Percentiles rank a stretch among this genome's conserved stretches.
Evolutionary conservation across 2,797 vertebrate species (phyloP).

Genomic region (Rhadinocentrus ornatus): DNA sequence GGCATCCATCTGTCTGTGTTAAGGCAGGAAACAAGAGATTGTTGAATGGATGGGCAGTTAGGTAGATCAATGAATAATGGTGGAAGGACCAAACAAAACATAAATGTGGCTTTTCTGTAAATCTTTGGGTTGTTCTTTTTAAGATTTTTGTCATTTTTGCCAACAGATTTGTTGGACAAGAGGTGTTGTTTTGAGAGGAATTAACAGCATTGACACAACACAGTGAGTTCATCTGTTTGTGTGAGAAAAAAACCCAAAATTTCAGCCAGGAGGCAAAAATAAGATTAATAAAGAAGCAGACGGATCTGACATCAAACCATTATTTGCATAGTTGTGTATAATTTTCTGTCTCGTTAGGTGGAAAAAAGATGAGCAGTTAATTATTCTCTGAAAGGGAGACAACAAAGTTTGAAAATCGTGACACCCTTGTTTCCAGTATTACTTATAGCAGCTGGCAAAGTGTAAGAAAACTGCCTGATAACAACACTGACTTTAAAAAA

Average conservation of each 20-base stretch:
- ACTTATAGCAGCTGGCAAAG: constrained; percentile 23
- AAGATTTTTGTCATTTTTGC: not conserved
- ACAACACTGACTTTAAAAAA: constrained; percentile 30
- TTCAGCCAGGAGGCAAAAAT: not conserved
- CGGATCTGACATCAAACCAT: not conserved
- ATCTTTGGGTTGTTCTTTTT: not conserved
- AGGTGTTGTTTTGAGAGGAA: constrained; percentile 22
- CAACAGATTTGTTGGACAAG: constrained; percentile 16
- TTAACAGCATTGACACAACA: constrained; percentile 24
- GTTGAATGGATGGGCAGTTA: constrained; percentile 7
- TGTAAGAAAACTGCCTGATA: constrained; percentile 46
- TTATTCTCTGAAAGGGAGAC: constrained; percentile 17
- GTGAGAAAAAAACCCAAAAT: constrained; percentile 3
- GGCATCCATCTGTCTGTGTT: constrained; percentile 74
- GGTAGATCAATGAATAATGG: constrained; percentile 1
- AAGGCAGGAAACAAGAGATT: constrained; percentile 37
- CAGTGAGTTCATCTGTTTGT: constrained; percentile 7
- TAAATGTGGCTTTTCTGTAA: not conserved
- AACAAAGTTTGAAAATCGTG: constrained; percentile 12
- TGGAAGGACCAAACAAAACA: not conserved
- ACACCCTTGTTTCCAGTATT: constrained; percentile 15
- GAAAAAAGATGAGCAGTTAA: not conserved
- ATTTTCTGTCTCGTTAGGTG: not conserved
- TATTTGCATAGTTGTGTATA: not conserved
- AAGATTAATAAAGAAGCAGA: not conserved